Evolutionary conservation across 2,113 vertebrate genomes (phyloP), one percentile per base, ranked within the genome.

Genomic region (Tamias sibiricus): DNA sequence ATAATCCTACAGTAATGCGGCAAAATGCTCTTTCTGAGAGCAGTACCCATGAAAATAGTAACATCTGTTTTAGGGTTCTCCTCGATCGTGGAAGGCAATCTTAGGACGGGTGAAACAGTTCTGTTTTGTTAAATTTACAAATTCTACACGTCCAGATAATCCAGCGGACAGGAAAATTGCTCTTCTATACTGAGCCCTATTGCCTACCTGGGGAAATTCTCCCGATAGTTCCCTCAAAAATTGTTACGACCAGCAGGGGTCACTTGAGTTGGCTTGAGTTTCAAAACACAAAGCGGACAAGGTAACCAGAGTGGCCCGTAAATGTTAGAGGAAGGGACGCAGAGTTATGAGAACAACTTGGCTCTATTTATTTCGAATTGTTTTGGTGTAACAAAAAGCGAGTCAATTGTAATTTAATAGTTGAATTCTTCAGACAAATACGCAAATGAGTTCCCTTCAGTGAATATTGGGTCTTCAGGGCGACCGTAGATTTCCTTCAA

Each of bases 401-500:
- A 84, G 2, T 6, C 0, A 9, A 49, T 2, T 1, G 6, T 40
- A 0, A 57, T 4, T 32, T 3, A 1, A 68, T 28, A 20, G 0
- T 8, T 1, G 14, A 47, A 26, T 6, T 16, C 40, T 35, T 84
- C 19, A 0, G 52, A 9, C 8, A 37, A 35, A 52, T 2, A 66
- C 44, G 35, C n/a, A 28, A 87, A 14, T 19, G 8, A 57, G 2
- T 72, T 85, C 85, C 72, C 69, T 49, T 86, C 57, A 1, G 93
- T 69, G n/a, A 95, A 85, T 82, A 9, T 94, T 98, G 97, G 90
- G 1, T 59, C 97, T 6, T 66, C 35, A 8, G 84, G 2, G 76
- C 37, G 0, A 68, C 98, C 96, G 97, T 98, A 96, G 91, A 10
- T 0, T 1, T 0, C 22, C 30, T 10, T 13, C 72, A 0, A 13